phyloP scores from a whole-genome alignment of 1,140 invertebrate species.

The Sycophaga agraensis region DNA sequence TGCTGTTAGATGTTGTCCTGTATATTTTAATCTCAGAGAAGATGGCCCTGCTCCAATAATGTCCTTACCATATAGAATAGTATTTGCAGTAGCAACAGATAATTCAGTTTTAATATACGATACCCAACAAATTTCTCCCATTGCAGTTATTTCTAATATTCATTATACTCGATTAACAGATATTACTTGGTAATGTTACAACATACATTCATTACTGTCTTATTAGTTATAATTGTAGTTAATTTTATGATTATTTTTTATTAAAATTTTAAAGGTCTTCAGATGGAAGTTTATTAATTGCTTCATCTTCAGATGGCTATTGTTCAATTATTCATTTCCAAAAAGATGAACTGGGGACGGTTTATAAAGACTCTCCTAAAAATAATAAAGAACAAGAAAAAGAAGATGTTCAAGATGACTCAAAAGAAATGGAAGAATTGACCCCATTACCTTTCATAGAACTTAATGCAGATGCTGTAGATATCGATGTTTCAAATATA shows the following conservation, averaged over 20 bases:
- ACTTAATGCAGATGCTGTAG: constrained; percentile 50
- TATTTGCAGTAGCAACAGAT: constrained; percentile 89
- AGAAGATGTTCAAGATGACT: constrained; percentile 36
- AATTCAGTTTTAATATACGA: constrained; percentile 87
- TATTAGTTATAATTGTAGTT: background rate
- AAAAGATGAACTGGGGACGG: constrained; percentile 77
- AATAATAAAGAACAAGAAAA: constrained; percentile 37
- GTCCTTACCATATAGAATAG: constrained; percentile 77
- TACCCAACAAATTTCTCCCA: constrained; percentile 83
- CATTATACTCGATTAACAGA: constrained; percentile 93
- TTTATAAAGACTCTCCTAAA: constrained; percentile 53
- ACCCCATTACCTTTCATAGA: constrained; percentile 33
- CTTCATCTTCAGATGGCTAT: constrained; percentile 94
- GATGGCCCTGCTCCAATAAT: constrained; percentile 60
- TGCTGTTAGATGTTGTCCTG: constrained; percentile 79
- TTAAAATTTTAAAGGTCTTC: constrained; percentile 71
- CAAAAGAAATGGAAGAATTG: constrained; percentile 3
- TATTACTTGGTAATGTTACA: constrained; percentile 75
- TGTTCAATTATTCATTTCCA: constrained; percentile 88
- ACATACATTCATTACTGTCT: background rate
- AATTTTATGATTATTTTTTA: constrained; percentile 16
- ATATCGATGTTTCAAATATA: constrained; percentile 45
- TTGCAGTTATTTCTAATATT: constrained; percentile 86
- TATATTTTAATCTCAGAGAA: constrained; percentile 68
- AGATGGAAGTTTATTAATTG: constrained; percentile 78